Evolutionary conservation across 2,888 invertebrate genomes (phyloP).

Genomic region (Amphipyra tragopoginis): DNA sequence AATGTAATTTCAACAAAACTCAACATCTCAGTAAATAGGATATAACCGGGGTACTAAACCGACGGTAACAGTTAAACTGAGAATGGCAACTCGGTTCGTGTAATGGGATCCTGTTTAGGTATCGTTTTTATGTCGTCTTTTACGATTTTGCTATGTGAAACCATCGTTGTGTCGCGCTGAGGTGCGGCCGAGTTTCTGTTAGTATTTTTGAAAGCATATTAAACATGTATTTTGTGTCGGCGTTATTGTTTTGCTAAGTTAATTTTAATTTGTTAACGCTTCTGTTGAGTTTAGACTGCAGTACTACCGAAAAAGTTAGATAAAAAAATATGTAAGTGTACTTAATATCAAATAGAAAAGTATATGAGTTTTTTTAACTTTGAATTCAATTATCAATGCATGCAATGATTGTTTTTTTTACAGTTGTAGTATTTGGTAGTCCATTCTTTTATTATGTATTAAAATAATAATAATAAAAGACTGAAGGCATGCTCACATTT

Average conservation of each 20-base stretch:
- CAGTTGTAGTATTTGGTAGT: too few relatives aligned
- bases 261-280: background rate
- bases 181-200: slow-evolving; percentile 50
- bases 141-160: slow-evolving; percentile 71
- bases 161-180: slow-evolving; percentile 47
- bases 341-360: too few relatives aligned
- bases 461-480: too few relatives aligned
- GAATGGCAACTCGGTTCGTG: slow-evolving; percentile 63
- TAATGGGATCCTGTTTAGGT: slow-evolving; percentile 77
- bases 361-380: too few relatives aligned
- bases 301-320: too few relatives aligned
- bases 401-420: too few relatives aligned
- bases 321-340: too few relatives aligned
- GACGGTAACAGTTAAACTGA: slow-evolving; percentile 67
- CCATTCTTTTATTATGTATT: too few relatives aligned
- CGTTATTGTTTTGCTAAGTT: background rate
- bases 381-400: too few relatives aligned
- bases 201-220: slow-evolving; percentile 22
- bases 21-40: slow-evolving; percentile 67
- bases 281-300: background rate
- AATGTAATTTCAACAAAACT: slow-evolving; percentile 61
- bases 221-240: background rate
- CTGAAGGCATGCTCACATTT: too few relatives aligned
- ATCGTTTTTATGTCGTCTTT: slow-evolving; percentile 77
- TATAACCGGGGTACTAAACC: slow-evolving; percentile 69